phyloP scores from a whole-genome alignment of 2,797 vertebrate species.

The Centroberyx gerrardi region DNA sequence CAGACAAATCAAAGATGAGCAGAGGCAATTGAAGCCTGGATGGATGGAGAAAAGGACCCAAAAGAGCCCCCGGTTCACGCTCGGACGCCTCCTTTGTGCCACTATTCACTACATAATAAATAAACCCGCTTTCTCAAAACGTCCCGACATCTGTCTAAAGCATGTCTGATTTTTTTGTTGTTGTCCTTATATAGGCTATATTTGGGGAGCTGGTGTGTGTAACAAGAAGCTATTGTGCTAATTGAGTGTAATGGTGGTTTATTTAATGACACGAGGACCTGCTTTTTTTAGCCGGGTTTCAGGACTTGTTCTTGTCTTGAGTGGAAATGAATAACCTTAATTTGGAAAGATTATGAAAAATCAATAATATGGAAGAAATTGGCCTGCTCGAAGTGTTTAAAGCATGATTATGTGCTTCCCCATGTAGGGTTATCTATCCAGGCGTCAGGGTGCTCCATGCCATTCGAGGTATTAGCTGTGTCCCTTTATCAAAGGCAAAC shows the following conservation, averaged over 20 bases:
- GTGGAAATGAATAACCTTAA: conserved; percentile 88
- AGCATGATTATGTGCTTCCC: conserved; percentile 32
- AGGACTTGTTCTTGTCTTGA: conserved; percentile 76
- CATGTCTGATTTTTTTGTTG: conserved; percentile 76
- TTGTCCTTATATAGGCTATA: conserved; percentile 78
- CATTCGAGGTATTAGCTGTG: conserved; percentile 30
- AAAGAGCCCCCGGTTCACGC: conserved; percentile 85
- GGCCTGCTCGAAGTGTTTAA: conserved; percentile 17
- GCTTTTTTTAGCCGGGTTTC: conserved; percentile 66
- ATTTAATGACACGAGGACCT: conserved; percentile 82
- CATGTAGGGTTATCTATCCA: conserved; percentile 69
- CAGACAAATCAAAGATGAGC: conserved; percentile 75
- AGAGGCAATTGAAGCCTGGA: conserved; percentile 51
- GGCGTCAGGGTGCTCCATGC: conserved; percentile 64
- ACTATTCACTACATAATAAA: conserved; percentile 71
- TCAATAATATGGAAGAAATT: conserved; percentile 86
- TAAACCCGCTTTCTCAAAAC: conserved; percentile 70
- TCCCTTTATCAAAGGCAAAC: conserved; percentile 80
- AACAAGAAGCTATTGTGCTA: conserved; percentile 40
- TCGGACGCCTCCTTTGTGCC: conserved; percentile 92
- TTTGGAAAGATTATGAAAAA: conserved; percentile 88
- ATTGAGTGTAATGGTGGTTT: conserved; percentile 80
- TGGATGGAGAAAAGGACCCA: conserved; percentile 65
- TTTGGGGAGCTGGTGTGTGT: conserved; percentile 20
- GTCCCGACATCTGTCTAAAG: conserved; percentile 86